These are phyloP conservation scores for Drosophila pruinosa DNA, from an alignment of 1,140 invertebrate genomes.

Conservation along the genomic window DNA sequence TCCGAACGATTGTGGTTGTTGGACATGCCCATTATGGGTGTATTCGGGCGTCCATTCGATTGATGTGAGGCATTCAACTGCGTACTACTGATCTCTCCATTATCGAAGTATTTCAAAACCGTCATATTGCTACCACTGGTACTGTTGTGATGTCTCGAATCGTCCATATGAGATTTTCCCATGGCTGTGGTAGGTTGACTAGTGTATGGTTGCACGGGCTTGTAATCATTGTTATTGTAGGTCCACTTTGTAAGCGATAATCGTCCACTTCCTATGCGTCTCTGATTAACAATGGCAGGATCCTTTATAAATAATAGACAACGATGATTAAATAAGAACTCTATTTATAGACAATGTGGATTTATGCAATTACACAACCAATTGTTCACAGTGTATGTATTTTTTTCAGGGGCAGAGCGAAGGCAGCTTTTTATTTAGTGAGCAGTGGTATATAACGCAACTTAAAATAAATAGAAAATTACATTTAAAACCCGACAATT, in stretches of 20 bases:
- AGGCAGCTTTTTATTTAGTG: no score
- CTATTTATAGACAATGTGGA: no score
- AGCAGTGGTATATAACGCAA: no score
- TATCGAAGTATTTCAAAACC: conserved; percentile 61
- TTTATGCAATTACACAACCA: no score
- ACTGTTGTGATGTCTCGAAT: conserved; percentile 29
- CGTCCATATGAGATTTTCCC: conserved; percentile 35
- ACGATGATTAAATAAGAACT: no score
- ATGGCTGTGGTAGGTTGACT: conserved; percentile 11
- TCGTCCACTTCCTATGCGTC: conserved; percentile 79
- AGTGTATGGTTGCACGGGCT: conserved; percentile 22
- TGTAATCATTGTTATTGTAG: conserved; percentile 49
- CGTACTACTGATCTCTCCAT: conserved; percentile 49
- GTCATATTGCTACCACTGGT: conserved; percentile 47
- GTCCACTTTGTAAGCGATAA: conserved; percentile 68
- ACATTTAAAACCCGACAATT: not conserved
- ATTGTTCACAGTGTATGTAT: no score
- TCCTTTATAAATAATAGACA: conserved; percentile 32
- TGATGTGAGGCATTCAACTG: conserved; percentile 17
- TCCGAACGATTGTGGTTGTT: conserved; percentile 45
- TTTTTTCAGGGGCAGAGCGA: no score
- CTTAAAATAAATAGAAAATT: no score
- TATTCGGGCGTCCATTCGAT: conserved; percentile 52
- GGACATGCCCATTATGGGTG: conserved; percentile 60
- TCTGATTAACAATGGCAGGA: conserved; percentile 76